phyloP scores from a whole-genome alignment of 1,140 invertebrate genomes.

The Acyrthosiphon pisum region DNA sequence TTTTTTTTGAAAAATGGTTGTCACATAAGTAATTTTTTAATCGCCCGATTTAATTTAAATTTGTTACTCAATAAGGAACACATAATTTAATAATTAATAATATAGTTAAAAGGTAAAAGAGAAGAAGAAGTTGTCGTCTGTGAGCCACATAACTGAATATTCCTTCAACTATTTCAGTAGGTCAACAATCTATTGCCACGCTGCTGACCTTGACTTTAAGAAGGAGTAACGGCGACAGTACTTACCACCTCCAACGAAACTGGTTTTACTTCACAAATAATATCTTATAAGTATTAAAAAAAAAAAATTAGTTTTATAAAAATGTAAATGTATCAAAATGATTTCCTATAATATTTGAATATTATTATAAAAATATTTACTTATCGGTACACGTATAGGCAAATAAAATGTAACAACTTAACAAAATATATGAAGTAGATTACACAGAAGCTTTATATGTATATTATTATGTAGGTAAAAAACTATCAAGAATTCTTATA shows the following conservation, averaged over 20 bases:
- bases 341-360: not conserved
- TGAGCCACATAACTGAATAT: slow-evolving; percentile 37
- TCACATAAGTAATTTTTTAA: not conserved
- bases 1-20: not conserved
- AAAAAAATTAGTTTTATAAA: not conserved
- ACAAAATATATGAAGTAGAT: not conserved
- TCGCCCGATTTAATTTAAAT: not conserved
- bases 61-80: not conserved
- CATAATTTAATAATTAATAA: not conserved
- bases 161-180: slow-evolving; percentile 34
- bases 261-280: not conserved
- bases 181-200: slow-evolving; percentile 25
- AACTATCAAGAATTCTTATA: not conserved
- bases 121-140: not conserved
- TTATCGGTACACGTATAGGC: not conserved
- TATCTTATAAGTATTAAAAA: not conserved
- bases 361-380: not conserved
- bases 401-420: not conserved
- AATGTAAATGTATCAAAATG: not conserved
- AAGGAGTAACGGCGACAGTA: slow-evolving; percentile 14
- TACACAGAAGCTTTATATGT: not conserved
- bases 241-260: slow-evolving; percentile 19
- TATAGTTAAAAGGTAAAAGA: not conserved
- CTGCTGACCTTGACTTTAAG: slow-evolving; percentile 35
- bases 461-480: not conserved